Evolutionary conservation across 1,140 invertebrate genomes (phyloP).

Genomic region (Brachionus rubens): DNA sequence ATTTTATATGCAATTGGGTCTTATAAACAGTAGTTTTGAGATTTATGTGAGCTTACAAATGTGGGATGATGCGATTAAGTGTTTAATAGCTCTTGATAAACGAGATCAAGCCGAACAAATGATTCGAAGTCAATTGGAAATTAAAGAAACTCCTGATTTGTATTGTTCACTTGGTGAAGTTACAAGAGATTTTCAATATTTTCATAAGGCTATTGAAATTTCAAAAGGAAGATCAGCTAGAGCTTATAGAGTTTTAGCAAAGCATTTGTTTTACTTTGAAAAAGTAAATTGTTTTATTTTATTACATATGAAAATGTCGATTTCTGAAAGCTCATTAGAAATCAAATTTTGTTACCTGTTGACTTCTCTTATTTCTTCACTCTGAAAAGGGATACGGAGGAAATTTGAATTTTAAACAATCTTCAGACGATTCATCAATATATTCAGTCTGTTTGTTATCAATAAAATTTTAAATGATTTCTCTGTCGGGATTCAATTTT

Average conservation of each 20-base stretch:
- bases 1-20: constrained; percentile 73
- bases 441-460: too few species aligned
- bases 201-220: constrained; percentile 84
- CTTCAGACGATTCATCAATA: too few species aligned
- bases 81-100: constrained; percentile 77
- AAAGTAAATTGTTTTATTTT: constrained; percentile 46
- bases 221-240: constrained; percentile 64
- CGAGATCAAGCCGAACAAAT: constrained; percentile 80
- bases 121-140: constrained; percentile 74
- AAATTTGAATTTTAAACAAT: too few species aligned
- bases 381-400: too few species aligned
- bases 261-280: constrained; percentile 26
- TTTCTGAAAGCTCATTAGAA: too few species aligned
- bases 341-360: too few species aligned
- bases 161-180: constrained; percentile 85
- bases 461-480: too few species aligned
- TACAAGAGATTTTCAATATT: constrained; percentile 68
- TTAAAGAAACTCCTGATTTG: constrained; percentile 76
- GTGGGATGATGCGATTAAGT: constrained; percentile 89
- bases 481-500: too few species aligned
- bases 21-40: constrained; percentile 79
- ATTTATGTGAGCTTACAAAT: constrained; percentile 73
- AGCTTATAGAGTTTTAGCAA: constrained; percentile 39
- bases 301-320: too few species aligned
- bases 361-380: too few species aligned